A percentile compares a stretch with the other conserved stretches of the same genome.
phyloP scores from a whole-genome alignment of 2,888 invertebrate genomes.

The Rhagophthalmus giganteus region DNA sequence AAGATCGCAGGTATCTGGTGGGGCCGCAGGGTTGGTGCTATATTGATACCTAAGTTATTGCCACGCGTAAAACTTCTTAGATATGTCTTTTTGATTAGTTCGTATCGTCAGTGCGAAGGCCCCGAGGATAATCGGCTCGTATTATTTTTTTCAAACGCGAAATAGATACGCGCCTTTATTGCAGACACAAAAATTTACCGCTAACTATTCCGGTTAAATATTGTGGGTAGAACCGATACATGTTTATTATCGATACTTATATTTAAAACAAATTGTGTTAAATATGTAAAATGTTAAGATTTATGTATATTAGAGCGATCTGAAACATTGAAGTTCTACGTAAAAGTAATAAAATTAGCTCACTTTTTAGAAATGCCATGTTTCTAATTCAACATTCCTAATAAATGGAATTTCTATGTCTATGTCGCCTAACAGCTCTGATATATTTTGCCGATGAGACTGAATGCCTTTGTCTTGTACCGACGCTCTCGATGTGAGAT shows the following conservation, averaged over 20 bases:
- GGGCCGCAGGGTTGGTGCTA: constrained; percentile 30
- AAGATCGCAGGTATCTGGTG: constrained; percentile 29
- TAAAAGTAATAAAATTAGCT: constrained; percentile 8
- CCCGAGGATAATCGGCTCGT: constrained; percentile 23
- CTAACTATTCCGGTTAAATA: constrained; percentile 7
- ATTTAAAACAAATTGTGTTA: too few species aligned
- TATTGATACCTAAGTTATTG: constrained; percentile 31
- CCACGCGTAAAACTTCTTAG: constrained; percentile 29
- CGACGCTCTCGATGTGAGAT: constrained; percentile 23
- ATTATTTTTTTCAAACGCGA: constrained; percentile 21
- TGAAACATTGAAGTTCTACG: too few species aligned
- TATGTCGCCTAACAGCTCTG: constrained; percentile 22
- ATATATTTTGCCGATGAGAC: constrained; percentile 23
- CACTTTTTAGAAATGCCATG: constrained; percentile 14
- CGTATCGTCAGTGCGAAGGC: constrained; percentile 25
- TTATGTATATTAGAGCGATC: too few species aligned
- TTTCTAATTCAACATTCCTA: constrained; percentile 24
- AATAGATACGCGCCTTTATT: constrained; percentile 22
- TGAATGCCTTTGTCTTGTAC: constrained; percentile 29
- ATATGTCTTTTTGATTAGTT: constrained; percentile 29
- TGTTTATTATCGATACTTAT: too few species aligned
- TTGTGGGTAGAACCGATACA: constrained; percentile 7
- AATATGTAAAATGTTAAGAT: too few species aligned
- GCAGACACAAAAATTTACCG: constrained; percentile 19
- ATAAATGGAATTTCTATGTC: constrained; percentile 29